Conservation (phyloP, 2,888 invertebrate species). For the Drosophila pseudotalamancana region DNA sequence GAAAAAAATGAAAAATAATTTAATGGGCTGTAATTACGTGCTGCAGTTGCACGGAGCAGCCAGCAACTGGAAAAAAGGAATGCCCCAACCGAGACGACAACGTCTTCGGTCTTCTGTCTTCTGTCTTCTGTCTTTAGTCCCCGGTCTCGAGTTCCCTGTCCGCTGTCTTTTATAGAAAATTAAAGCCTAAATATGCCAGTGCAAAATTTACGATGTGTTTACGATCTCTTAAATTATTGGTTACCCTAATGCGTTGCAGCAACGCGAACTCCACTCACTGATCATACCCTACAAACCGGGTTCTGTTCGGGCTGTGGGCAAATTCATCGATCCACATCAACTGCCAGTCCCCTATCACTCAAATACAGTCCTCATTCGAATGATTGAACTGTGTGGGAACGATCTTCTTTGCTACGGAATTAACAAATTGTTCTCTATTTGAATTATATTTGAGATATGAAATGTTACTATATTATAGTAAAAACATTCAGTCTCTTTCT, state of each 20-base stretch:
- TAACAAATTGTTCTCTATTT: too few relatives aligned
- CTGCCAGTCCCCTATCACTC: neutral
- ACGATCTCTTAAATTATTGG: conserved; percentile 80
- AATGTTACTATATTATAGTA: too few relatives aligned
- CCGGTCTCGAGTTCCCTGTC: conserved; percentile 4
- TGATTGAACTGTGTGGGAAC: neutral
- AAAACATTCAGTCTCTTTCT: too few relatives aligned
- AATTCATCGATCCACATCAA: conserved; percentile 1
- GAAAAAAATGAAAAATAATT: conserved; percentile 45
- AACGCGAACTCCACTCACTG: conserved; percentile 68
- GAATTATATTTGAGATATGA: too few relatives aligned
- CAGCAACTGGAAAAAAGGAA: conserved; percentile 22
- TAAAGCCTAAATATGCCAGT: conserved; percentile 70
- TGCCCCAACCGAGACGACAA: conserved; percentile 41
- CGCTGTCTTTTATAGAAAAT: conserved; percentile 62
- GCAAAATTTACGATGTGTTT: conserved; percentile 82
- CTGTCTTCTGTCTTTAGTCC: neutral
- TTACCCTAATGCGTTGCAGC: conserved; percentile 70
- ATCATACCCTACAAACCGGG: neutral
- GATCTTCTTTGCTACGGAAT: too few relatives aligned
- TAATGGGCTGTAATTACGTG: conserved; percentile 74
- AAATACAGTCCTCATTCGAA: too few relatives aligned
- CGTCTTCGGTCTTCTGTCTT: neutral
- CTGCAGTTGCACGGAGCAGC: conserved; percentile 39
- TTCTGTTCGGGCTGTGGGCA: neutral